These are phyloP conservation scores for Maccullochella peelii DNA, from an alignment of 2,113 vertebrate species.

Conservation along the genomic window DNA sequence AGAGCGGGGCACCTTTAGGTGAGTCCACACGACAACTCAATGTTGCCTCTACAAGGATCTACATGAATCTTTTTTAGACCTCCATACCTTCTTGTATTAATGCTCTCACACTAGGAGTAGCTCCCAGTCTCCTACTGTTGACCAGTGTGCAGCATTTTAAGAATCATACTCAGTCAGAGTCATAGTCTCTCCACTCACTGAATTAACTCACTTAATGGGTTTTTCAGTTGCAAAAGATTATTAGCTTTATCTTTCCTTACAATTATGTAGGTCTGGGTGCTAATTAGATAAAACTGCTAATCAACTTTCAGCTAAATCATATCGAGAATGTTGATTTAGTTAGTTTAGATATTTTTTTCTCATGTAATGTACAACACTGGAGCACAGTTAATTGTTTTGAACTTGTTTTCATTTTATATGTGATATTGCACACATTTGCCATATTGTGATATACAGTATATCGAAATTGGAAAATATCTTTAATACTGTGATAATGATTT, in stretches of 20 bases:
- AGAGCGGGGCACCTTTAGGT: slow-evolving; percentile 95
- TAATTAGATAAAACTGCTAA: neutral
- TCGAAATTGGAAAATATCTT: neutral
- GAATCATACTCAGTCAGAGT: neutral
- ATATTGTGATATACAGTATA: neutral
- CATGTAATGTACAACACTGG: neutral
- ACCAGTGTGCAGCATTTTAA: neutral
- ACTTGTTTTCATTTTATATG: neutral
- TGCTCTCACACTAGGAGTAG: neutral
- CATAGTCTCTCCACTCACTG: neutral
- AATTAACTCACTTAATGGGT: neutral
- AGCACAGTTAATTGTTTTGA: neutral
- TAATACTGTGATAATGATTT: neutral
- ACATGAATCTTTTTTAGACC: neutral
- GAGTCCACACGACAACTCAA: slow-evolving; percentile 10
- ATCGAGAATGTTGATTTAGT: neutral
- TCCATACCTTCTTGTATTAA: neutral
- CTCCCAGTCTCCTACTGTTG: neutral
- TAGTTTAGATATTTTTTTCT: neutral
- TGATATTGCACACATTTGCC: neutral
- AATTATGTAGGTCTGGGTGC: neutral
- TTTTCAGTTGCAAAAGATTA: neutral
- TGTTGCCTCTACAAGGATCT: neutral
- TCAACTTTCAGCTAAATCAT: neutral
- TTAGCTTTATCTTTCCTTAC: slow-evolving; percentile 2